Evolutionary conservation across 2,113 vertebrate species (phyloP), one percentile per base, ranked within the genome.

Genomic region (Scortum barcoo): DNA sequence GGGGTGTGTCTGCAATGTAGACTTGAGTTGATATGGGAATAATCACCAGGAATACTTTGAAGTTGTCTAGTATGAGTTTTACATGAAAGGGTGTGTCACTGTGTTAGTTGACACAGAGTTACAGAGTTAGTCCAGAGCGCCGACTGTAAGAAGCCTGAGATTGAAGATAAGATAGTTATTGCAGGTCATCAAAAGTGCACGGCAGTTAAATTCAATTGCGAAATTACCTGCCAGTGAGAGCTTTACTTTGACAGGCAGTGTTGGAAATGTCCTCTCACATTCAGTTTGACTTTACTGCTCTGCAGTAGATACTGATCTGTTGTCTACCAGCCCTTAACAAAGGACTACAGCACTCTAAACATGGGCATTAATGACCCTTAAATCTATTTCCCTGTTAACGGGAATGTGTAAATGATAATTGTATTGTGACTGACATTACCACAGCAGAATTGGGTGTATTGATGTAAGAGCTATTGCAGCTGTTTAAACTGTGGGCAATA

Each of bases 161-260:
- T 5, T 5, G n/a, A 36, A 33, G 48, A 61, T 38, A 3, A 5
- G 30, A 42, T 19, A 7, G 33, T 40, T 17, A 13, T 5, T 68
- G 14, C 22, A 5, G 14, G 19, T 40, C 19, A 33, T 46, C 13
- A 73, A 22, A 53, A 24, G 54, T 19, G 13, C 68, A 14, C 8
- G 26, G 20, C 5, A 2, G 28, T 38, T 30, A 60, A 77, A 60
- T 20, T 12, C 8, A 30, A 1, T 56, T 4, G 17, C 20, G 36
- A 2, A 16, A 20, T 36, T 36, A 10, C 71, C 26, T 62, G 33
- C 14, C 6, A 3, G 20, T 46, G 10, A 28, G 19, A 42, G 22
- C 72, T 88, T 88, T 91, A 90, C 16, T 91, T 84, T 90, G 82
- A 82, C 81, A 80, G 36, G 11, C 5, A 0, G 10, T 4, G n/a